Evolutionary conservation across 2,797 vertebrate genomes (phyloP), one percentile per base, ranked within the genome.

Genomic region (Diceros bicornis): DNA sequence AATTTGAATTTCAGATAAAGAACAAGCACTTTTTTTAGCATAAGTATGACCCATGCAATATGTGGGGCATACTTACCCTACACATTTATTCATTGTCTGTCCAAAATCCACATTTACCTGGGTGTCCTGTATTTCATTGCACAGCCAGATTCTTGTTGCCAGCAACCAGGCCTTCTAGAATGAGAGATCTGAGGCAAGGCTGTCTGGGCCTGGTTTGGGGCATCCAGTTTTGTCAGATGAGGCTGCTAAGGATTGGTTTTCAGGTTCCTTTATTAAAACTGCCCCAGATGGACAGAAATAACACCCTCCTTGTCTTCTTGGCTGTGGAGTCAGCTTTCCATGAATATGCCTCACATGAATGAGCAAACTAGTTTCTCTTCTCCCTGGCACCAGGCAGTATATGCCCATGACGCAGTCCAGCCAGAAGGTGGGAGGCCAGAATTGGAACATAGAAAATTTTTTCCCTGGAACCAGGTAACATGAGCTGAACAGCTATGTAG

Each of bases 311-410:
- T 78, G 89, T 94, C 77, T 68, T 41, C 62, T 25, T 89, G 90
- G 91, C 72, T 44, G 25, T 0, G 0, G 61, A 71, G 50, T 52
- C 0, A 0, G 55, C 78, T 97, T 96, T 94, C 89, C 55, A 29
- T 86, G 94, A 96, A 81, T 34, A 29, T 3, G 18, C 27, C 74
- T 47, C 78, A 37, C 0, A 4, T 44, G 89, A 93, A 57, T 20
- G 57, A 81, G 44, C 32, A 18, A 94, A 94, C 91, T 6, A 1
- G 91, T 96, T 93, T 95, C 93, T 95, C 85, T 25, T 89, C 95
- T 96, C 66, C 21, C 84, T 52, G 69, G 72, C 57, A 34, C 29
- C 71, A n/a, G 89, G 72, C 69, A 6, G 55, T 3, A 0, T 37
- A 14, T 1, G 0, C 89, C 47, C 6, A 16, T 57, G 55, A 92